These are phyloP conservation scores for Nymphalis polychloros DNA, from an alignment of 2,888 invertebrate genomes.

Conservation along the genomic window DNA sequence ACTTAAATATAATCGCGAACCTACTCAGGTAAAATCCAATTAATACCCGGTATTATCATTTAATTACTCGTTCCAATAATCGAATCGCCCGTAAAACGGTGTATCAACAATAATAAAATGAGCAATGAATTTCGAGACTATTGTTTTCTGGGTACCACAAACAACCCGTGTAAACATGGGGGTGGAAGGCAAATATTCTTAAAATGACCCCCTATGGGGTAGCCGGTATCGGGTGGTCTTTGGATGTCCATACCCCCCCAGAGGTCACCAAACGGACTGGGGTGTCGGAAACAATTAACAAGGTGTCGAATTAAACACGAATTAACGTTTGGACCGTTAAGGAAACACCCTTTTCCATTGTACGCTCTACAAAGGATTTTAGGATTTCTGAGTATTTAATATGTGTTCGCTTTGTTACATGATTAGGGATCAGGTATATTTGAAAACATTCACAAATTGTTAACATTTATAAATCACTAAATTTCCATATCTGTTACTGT, in stretches of 20 bases:
- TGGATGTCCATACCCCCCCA: slow-evolving; percentile 64
- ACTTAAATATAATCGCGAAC: slow-evolving; percentile 59
- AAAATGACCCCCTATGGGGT: slow-evolving; percentile 74
- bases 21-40: slow-evolving; percentile 75
- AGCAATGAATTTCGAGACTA: slow-evolving; percentile 81
- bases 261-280: slow-evolving; percentile 78
- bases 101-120: slow-evolving; percentile 82
- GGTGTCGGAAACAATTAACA: slow-evolving; percentile 81
- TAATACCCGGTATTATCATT: slow-evolving; percentile 80
- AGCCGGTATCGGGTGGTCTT: slow-evolving; percentile 51
- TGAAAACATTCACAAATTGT: slow-evolving; percentile 21
- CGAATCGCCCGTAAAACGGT: slow-evolving; percentile 79
- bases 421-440: slow-evolving; percentile 47
- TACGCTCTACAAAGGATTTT: slow-evolving; percentile 77
- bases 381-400: slow-evolving; percentile 80
- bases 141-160: slow-evolving; percentile 81
- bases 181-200: slow-evolving; percentile 79
- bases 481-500: slow-evolving; percentile 5
- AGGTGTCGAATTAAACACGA: slow-evolving; percentile 82
- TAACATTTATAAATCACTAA: slow-evolving; percentile 19
- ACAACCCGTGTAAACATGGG: slow-evolving; percentile 78
- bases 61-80: slow-evolving; percentile 81
- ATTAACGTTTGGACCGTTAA: slow-evolving; percentile 79
- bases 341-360: slow-evolving; percentile 81
- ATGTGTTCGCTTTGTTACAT: slow-evolving; percentile 75